Conservation (phyloP, 2,113 vertebrate species). For the Saccopteryx leptura region DNA sequence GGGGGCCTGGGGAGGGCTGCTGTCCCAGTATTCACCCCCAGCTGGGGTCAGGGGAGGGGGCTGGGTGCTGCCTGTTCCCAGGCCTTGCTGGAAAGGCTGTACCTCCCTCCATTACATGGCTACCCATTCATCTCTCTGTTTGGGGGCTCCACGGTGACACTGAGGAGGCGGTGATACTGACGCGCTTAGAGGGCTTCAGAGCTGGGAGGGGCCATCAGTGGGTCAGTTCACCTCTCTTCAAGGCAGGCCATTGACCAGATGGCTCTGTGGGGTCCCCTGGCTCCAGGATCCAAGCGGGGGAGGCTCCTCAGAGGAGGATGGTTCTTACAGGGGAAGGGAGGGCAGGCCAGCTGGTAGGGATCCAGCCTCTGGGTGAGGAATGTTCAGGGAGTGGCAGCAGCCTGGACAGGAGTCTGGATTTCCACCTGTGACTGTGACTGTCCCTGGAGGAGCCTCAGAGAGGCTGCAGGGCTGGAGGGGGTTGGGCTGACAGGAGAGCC, state of each 20-base stretch:
- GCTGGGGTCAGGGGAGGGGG: background rate
- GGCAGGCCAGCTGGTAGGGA: background rate
- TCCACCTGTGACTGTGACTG: background rate
- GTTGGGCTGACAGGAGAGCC: background rate
- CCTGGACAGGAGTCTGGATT: background rate
- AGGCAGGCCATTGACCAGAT: background rate
- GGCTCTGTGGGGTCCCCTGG: background rate
- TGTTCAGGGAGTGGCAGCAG: background rate
- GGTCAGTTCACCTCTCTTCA: background rate
- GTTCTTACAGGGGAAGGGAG: background rate
- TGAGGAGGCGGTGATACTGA: background rate
- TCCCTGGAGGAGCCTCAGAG: background rate
- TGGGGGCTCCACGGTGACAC: background rate
- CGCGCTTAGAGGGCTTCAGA: background rate
- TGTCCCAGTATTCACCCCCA: background rate
- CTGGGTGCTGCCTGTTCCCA: background rate
- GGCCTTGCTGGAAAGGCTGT: background rate
- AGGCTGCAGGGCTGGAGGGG: background rate
- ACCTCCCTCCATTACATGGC: rapidly evolving
- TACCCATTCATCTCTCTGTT: background rate
- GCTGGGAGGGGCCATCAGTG: background rate
- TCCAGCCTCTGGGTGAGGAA: background rate
- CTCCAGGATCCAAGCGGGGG: background rate
- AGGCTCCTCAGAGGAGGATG: background rate
- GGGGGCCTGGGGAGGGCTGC: background rate